Evolutionary conservation across 2,797 vertebrate genomes (phyloP), one percentile per base, ranked within the genome.

Genomic region (Phrynocephalus guinanensis): DNA sequence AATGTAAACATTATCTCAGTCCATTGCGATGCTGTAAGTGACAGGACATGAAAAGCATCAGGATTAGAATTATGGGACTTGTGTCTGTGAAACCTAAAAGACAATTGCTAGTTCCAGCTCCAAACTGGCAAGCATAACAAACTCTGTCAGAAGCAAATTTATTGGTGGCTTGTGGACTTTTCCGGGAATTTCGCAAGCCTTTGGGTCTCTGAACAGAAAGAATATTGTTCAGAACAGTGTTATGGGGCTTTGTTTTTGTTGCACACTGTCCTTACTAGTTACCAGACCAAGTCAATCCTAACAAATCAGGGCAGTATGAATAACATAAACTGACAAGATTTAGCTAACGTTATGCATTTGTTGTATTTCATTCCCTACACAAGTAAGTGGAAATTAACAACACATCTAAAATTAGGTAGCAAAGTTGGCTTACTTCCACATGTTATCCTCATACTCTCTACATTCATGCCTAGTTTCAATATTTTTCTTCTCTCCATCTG

Each of bases 1-100:
- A 84, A 63, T 81, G 44, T 68, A 84, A 87, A 90, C 63, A 85
- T 89, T 68, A 86, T 89, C 77, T 87, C 85, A 87, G 48, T 33
- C 68, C 15, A 20, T 77, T 76, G 84, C 82, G 38, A 84, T 82
- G 85, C 63, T 73, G 66, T 71, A 90, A 87, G 33, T 68, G 83
- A 84, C 71, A 81, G 67, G 71, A 70, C 63, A 90, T 22, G 52
- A 81, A 84, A 63, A 76, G 84, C 48, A 38, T 38, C 22, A 33
- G 5, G n/a, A 22, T 6, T 52, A 60, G 70, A 90, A 81, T 87
- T 90, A 87, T 80, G 78, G 7, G 50, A 79, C 82, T 70, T 84
- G 44, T 82, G n/a, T 79, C 82, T 48, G 9, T 76, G 78, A 76
- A 90, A 84, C 50, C 70, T 70, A 66, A 85, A 87, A 85, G 33